Evolutionary conservation across 2,113 vertebrate species (phyloP).

Genomic region (Hypanus sabinus): DNA sequence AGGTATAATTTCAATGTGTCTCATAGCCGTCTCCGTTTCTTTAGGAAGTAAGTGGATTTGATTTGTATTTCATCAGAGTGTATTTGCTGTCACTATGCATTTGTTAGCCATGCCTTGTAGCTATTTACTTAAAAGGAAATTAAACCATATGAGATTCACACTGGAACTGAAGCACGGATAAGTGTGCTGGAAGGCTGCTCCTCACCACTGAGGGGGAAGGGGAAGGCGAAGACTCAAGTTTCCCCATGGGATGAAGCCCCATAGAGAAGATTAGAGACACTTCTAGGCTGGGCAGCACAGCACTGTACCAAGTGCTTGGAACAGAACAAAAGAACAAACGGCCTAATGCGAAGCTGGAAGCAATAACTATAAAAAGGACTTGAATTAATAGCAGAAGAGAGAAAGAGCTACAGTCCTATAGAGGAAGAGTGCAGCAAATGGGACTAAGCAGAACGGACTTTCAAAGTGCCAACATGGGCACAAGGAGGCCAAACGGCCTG

Average conservation of each 20-base stretch:
- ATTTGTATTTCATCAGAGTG: background rate
- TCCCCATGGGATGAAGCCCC: too few relatives aligned
- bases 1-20: background rate
- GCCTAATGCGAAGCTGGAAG: background rate
- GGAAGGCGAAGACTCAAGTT: background rate
- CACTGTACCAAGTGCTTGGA: background rate
- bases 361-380: too few relatives aligned
- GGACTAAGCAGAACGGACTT: background rate
- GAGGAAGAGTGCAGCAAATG: background rate
- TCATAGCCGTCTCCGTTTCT: background rate
- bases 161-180: background rate
- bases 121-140: background rate
- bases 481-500: background rate
- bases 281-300: too few relatives aligned
- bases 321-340: background rate
- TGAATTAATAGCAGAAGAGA: background rate
- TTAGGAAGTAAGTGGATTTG: background rate
- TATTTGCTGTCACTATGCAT: background rate
- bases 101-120: background rate
- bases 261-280: background rate
- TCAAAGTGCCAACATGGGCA: background rate
- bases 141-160: background rate
- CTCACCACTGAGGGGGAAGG: background rate
- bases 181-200: too few relatives aligned
- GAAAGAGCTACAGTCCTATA: background rate